phyloP scores from a whole-genome alignment of 1,140 invertebrate genomes.

The Calephelis virginiensis region DNA sequence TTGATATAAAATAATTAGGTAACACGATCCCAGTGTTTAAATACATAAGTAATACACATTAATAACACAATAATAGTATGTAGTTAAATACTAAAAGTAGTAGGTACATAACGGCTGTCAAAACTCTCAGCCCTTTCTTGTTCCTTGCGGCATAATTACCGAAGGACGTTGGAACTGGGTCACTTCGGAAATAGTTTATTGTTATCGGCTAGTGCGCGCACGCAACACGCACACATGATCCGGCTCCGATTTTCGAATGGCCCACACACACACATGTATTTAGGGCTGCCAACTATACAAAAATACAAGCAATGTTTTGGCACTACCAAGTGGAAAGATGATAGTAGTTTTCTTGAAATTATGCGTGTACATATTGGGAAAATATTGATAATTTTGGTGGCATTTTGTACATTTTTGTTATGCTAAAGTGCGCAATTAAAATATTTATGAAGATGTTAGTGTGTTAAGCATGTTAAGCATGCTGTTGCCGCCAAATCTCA shows the following conservation, averaged over 20 bases:
- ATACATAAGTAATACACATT: too few relatives aligned
- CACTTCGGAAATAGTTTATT: conserved; percentile 79
- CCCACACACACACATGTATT: conserved; percentile 37
- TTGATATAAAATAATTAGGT: too few relatives aligned
- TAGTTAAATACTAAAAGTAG: conserved; percentile 35
- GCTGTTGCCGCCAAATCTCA: too few relatives aligned
- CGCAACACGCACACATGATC: conserved; percentile 58
- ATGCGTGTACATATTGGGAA: not conserved
- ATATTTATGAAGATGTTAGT: too few relatives aligned
- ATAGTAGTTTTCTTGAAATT: not conserved
- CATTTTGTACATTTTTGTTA: too few relatives aligned
- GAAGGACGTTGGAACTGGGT: conserved; percentile 76
- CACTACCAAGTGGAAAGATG: not conserved
- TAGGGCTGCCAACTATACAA: not conserved
- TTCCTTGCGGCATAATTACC: conserved; percentile 74
- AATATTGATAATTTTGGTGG: too few relatives aligned
- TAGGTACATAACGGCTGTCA: conserved; percentile 46
- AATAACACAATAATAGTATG: conserved; percentile 35
- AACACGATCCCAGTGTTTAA: too few relatives aligned
- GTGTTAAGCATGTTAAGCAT: too few relatives aligned
- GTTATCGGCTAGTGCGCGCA: conserved; percentile 75
- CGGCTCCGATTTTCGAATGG: conserved; percentile 43
- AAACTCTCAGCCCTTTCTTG: conserved; percentile 73
- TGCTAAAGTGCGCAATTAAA: too few relatives aligned
- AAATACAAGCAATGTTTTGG: not conserved